Conservation (phyloP, 2,888 invertebrate species). For the Escarpia spicata region DNA sequence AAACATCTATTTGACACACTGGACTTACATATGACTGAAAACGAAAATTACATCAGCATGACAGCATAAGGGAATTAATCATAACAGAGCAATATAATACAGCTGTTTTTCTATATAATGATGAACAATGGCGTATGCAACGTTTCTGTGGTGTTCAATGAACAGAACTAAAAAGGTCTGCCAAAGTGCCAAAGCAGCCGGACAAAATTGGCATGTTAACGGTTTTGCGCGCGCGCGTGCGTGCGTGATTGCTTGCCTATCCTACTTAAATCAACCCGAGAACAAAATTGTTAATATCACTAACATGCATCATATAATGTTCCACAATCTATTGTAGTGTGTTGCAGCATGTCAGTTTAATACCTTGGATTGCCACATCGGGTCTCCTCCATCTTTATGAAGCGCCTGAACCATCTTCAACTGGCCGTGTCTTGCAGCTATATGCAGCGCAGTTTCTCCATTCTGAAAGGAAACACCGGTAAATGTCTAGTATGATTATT, state of each 20-base stretch:
- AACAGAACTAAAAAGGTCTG: no score
- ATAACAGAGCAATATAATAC: background rate
- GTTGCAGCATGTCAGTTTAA: background rate
- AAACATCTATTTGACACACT: background rate
- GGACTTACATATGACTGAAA: background rate
- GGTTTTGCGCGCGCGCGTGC: no score
- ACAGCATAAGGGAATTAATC: background rate
- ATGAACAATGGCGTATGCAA: background rate
- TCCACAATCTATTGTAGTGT: background rate
- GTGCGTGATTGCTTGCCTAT: background rate
- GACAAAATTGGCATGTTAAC: no score
- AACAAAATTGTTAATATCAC: background rate
- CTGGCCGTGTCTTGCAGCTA: slow-evolving; percentile 93
- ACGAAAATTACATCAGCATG: background rate
- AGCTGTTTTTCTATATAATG: background rate
- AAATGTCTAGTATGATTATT: no score
- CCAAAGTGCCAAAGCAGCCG: no score
- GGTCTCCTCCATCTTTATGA: slow-evolving; percentile 93
- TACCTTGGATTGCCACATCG: slow-evolving; percentile 87
- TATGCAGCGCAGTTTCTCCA: slow-evolving; percentile 96
- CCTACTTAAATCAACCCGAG: background rate
- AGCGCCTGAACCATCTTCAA: slow-evolving; percentile 83
- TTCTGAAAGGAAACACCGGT: slow-evolving; percentile 68
- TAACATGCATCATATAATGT: background rate
- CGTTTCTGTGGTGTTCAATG: background rate